Conservation (phyloP, 2,888 invertebrate genomes). For the Metalampra italica region DNA sequence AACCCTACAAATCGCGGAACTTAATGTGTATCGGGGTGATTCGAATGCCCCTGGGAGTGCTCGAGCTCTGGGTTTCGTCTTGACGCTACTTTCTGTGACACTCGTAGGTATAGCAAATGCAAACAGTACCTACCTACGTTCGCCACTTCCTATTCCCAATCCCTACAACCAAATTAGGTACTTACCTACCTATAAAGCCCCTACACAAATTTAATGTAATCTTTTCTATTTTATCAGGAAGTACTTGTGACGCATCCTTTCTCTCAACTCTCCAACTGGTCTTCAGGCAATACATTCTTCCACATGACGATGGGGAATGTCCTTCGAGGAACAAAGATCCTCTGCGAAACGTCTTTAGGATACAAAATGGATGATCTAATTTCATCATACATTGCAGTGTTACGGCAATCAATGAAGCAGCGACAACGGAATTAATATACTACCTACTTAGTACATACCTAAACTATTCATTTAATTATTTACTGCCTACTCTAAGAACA, state of each 20-base stretch:
- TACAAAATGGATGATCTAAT: constrained; percentile 98
- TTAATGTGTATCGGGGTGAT: no score
- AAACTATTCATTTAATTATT: background rate
- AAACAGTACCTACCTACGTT: no score
- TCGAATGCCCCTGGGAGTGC: no score
- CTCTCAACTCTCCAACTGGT: constrained; percentile 95
- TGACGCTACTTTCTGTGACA: no score
- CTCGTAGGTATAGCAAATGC: no score
- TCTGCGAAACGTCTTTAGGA: constrained; percentile 94
- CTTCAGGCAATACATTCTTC: constrained; percentile 96
- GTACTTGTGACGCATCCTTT: constrained; percentile 91
- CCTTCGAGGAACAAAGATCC: constrained; percentile 90
- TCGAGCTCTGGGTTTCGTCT: no score
- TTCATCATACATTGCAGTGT: constrained; percentile 89
- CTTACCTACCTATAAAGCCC: no score
- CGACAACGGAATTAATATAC: background rate
- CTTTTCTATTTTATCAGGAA: constrained; percentile 74
- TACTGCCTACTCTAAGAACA: no score
- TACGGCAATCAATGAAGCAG: constrained; percentile 52
- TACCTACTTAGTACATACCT: background rate
- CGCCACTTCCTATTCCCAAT: no score
- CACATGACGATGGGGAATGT: constrained; percentile 97
- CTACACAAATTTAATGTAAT: background rate
- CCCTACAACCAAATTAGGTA: no score
- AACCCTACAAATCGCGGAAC: no score